A percentile compares a stretch with the other conserved stretches of the same genome.
Evolutionary conservation across 2,797 vertebrate species (phyloP).

Genomic region (Gymnothorax javanicus): DNA sequence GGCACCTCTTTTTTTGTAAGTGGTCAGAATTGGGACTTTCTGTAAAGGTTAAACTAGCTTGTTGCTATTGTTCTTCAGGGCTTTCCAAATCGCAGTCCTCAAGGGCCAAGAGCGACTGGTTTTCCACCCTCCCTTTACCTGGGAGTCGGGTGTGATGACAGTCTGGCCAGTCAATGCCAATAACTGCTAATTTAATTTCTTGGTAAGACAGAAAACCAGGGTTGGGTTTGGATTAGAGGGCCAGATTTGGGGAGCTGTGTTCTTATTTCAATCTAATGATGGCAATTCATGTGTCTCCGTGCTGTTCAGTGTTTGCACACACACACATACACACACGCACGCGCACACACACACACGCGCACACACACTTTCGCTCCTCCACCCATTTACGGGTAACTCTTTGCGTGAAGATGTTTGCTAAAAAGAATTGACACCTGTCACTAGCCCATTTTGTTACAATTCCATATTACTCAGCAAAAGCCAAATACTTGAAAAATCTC

Average conservation of each 20-base stretch:
- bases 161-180: no score
- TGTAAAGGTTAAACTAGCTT: neutral
- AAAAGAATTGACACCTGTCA: constrained; percentile 40
- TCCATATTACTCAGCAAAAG: constrained; percentile 38
- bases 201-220: no score
- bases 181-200: no score
- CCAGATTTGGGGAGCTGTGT: neutral
- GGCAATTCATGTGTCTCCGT: neutral
- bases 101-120: no score
- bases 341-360: constrained; percentile 28
- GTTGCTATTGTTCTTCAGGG: no score
- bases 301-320: neutral
- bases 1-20: neutral
- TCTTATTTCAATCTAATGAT: neutral
- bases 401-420: constrained; percentile 49
- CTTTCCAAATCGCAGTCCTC: no score
- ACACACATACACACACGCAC: neutral
- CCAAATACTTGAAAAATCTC: constrained; percentile 20
- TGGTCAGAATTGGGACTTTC: neutral
- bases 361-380: neutral
- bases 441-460: constrained; percentile 45
- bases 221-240: no score
- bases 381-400: constrained; percentile 34
- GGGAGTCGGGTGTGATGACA: no score
- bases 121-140: no score